Percentiles rank a stretch among this genome's conserved stretches.
Evolutionary conservation across 1,140 invertebrate genomes (phyloP).

Genomic region (Aplysia californica): DNA sequence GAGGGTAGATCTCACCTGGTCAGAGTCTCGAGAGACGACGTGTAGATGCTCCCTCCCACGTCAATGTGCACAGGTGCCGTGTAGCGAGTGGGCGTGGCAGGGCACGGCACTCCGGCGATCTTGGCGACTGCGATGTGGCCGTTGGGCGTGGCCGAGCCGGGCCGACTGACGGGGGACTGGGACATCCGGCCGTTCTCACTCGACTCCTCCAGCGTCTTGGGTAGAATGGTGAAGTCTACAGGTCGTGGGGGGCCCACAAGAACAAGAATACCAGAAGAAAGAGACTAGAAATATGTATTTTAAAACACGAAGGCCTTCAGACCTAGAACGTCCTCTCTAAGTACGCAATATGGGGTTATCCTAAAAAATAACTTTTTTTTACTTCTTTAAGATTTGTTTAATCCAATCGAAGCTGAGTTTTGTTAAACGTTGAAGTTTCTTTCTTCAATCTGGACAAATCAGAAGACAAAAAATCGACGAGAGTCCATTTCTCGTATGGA

Average conservation of each 20-base stretch:
- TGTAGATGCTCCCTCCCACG: slow-evolving; percentile 96
- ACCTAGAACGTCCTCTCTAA: neutral
- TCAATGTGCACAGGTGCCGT: slow-evolving; percentile 97
- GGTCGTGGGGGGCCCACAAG: neutral
- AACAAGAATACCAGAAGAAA: neutral
- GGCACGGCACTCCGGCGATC: slow-evolving; percentile 84
- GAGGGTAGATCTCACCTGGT: slow-evolving; percentile 82
- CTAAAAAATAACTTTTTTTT: neutral
- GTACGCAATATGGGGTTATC: neutral
- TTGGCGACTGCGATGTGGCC: slow-evolving; percentile 49
- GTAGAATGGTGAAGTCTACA: slow-evolving; percentile 9
- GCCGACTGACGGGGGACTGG: slow-evolving; percentile 44
- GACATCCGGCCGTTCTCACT: slow-evolving; percentile 31
- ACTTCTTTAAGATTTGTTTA: too few species aligned
- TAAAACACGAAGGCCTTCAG: neutral
- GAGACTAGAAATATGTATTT: neutral
- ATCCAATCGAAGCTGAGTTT: too few species aligned
- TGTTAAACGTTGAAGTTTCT: too few species aligned
- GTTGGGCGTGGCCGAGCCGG: slow-evolving; percentile 49
- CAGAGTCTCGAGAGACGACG: slow-evolving; percentile 93
- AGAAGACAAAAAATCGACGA: too few species aligned
- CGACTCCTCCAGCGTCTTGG: slow-evolving; percentile 16
- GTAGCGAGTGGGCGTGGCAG: slow-evolving; percentile 89
- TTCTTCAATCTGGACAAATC: too few species aligned
- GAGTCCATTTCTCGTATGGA: too few species aligned